Base-by-base conservation (phyloP, 35 echinoderm and acorn worm genomes). In the Patiria miniata region DNA sequence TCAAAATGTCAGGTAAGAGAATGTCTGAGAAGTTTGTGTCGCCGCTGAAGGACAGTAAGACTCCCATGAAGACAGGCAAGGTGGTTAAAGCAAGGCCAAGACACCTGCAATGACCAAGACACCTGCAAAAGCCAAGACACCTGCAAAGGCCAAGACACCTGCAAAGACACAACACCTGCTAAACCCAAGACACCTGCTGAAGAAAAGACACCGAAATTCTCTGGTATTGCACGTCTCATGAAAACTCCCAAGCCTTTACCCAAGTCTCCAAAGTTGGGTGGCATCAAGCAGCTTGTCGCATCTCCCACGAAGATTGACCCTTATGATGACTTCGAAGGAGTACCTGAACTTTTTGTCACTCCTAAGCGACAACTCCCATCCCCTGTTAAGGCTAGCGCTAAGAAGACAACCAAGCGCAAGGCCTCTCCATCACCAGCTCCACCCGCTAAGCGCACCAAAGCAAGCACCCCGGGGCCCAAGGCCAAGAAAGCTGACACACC, bases 321-420 rank as follows among this genome's bases (percentile, higher is more conserved):
- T 1, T 90, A 95, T 82, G 88, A 93, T 17, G 96, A 99, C 68
- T 94, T 99, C 87, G 89, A 89, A 57, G 96, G 96, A 33, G 53
- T 99, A 8, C 89, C 96, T 82, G 96, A 99, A 42, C 37, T 99
- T 57, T 95, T 95, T 60, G 44, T 82, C 16, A 82, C 88, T 22
- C 95, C 95, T 77, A 80, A 30, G 30, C 52, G 36, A 47, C 4
- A 47, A 47, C 42, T 12, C 12, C 12, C 42, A 85, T 37, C 87
- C 16, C 8, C 77, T 12, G 59, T 69, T 16, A 81, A 85, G 22
- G 68, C 94, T 7, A 77, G 90, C 10, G 68, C 51, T 14, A 85
- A 83, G 52, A 88, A 83, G 52, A 36, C 60, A 54, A n/a, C 79
- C 33, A 88, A 87, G 33, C 33, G 47, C 33, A 83, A 88, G 36